phyloP scores from a whole-genome alignment of 2,888 invertebrate genomes.

The Sphinx pinastri region DNA sequence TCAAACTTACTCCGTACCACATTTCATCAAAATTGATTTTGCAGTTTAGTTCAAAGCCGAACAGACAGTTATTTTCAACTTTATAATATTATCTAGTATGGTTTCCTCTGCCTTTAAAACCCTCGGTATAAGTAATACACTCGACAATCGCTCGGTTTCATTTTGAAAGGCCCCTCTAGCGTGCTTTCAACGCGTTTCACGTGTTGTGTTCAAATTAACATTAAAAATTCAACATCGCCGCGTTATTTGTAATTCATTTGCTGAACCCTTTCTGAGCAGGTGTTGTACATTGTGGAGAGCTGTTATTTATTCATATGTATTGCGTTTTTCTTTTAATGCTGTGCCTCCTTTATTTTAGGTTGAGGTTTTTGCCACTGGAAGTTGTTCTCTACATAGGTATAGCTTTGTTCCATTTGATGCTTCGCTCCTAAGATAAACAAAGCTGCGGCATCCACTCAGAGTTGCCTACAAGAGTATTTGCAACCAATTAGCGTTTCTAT shows the following conservation, averaged over 20 bases:
- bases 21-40: too few species aligned
- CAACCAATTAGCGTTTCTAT: too few species aligned
- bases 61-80: too few species aligned
- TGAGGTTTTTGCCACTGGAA: too few species aligned
- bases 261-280: slow-evolving; percentile 8
- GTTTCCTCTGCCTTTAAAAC: neutral
- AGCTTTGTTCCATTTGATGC: too few species aligned
- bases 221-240: slow-evolving; percentile 12
- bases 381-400: too few species aligned
- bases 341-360: neutral
- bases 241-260: slow-evolving; percentile 24
- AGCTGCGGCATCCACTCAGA: too few species aligned
- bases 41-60: too few species aligned
- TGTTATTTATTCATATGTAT: neutral
- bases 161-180: neutral
- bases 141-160: neutral
- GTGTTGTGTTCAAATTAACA: slow-evolving; percentile 21
- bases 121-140: neutral
- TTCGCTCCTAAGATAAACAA: too few species aligned
- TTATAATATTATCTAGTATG: too few species aligned
- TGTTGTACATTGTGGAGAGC: neutral
- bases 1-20: too few species aligned
- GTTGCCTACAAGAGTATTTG: too few species aligned
- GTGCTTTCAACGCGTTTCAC: neutral
- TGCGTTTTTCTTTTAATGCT: neutral